Conservation (phyloP, 1,140 invertebrate species). For the Drosophila miranda region DNA sequence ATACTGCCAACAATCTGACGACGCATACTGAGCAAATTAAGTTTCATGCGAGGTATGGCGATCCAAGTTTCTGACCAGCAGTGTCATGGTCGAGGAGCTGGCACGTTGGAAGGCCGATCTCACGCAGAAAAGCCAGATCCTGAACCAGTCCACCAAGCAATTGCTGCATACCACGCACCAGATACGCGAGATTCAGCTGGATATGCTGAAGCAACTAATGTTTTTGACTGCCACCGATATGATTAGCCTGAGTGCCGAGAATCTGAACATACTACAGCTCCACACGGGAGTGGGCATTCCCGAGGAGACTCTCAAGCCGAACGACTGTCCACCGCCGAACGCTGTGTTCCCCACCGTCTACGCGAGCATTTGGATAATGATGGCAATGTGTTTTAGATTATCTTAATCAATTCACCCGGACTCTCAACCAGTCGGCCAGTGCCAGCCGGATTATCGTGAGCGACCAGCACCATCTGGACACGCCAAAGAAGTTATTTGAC, state of each 20-base stretch:
- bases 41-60: constrained; percentile 96
- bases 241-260: constrained; percentile 81
- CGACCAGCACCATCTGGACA: constrained; percentile 63
- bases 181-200: constrained; percentile 87
- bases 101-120: constrained; percentile 92
- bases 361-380: constrained; percentile 70
- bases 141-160: constrained; percentile 89
- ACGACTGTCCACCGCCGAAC: constrained; percentile 48
- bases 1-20: constrained; percentile 91
- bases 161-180: constrained; percentile 89
- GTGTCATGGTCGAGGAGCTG: constrained; percentile 95
- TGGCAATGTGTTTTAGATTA: constrained; percentile 65
- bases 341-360: constrained; percentile 62
- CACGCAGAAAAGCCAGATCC: constrained; percentile 88
- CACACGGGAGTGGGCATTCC: constrained; percentile 80
- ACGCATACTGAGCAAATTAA: constrained; percentile 96
- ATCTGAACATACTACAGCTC: constrained; percentile 72
- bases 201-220: constrained; percentile 87
- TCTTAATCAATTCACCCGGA: constrained; percentile 70
- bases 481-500: constrained; percentile 71
- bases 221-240: constrained; percentile 82
- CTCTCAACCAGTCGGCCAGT: constrained; percentile 60
- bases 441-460: constrained; percentile 66
- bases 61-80: constrained; percentile 97
- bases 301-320: constrained; percentile 51